Conservation (phyloP, 2,797 vertebrate species). For the Coregonus ussuriensis region DNA sequence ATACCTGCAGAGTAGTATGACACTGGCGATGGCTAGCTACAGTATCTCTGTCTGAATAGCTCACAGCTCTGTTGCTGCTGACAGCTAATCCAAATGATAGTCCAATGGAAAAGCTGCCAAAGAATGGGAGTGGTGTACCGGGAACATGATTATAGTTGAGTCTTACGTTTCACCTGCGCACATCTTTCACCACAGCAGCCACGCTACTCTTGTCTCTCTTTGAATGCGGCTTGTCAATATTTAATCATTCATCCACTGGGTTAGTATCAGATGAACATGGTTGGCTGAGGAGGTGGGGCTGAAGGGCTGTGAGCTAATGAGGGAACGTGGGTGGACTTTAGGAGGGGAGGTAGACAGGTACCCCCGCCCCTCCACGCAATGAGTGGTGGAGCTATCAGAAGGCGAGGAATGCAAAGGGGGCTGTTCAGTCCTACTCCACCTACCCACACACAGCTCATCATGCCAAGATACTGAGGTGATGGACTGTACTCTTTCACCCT, state of each 20-base stretch:
- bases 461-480: conserved; percentile 29
- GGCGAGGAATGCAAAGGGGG: conserved; percentile 48
- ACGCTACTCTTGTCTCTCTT: conserved; percentile 44
- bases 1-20: conserved; percentile 6
- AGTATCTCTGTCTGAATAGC: background rate
- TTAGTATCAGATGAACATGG: conserved; percentile 72
- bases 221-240: conserved; percentile 74
- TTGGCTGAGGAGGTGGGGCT: conserved; percentile 60
- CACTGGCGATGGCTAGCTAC: background rate
- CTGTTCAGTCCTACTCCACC: conserved; percentile 50
- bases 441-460: conserved; percentile 29
- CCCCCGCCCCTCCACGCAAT: conserved; percentile 75
- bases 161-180: conserved; percentile 62
- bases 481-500: conserved; percentile 38
- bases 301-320: conserved; percentile 58
- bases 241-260: conserved; percentile 76
- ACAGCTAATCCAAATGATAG: background rate
- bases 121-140: conserved; percentile 30
- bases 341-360: conserved; percentile 55
- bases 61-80: conserved; percentile 16
- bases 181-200: conserved; percentile 51
- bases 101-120: conserved; percentile 27
- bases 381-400: conserved; percentile 59
- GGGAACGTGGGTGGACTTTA: conserved; percentile 52
- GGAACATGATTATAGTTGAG: conserved; percentile 36